Percentiles rank a stretch among this genome's conserved stretches.
Evolutionary conservation across 2,113 vertebrate species (phyloP).

Genomic region (Corydoras maculifer): DNA sequence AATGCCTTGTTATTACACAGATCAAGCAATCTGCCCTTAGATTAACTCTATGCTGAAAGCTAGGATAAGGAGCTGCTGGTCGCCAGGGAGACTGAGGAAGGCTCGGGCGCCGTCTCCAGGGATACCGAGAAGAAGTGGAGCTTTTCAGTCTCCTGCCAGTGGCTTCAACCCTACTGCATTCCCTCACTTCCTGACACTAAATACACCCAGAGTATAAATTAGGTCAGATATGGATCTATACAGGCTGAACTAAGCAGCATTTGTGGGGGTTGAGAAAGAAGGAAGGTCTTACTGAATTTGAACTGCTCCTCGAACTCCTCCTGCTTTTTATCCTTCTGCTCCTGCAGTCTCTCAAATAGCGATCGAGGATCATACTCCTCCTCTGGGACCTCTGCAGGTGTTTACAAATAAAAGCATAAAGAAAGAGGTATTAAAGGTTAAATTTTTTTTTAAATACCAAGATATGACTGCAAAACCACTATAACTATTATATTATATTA

Average conservation of each 20-base stretch:
- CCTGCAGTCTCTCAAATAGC: conserved; percentile 87
- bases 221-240: neutral
- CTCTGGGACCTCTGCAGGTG: conserved; percentile 81
- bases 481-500: no score
- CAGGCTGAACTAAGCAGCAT: neutral
- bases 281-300: conserved; percentile 87
- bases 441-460: neutral
- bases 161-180: conserved; percentile 24
- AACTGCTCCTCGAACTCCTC: conserved; percentile 96
- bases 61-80: conserved; percentile 32
- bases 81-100: conserved; percentile 42
- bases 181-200: conserved; percentile 1
- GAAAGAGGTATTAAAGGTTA: neutral
- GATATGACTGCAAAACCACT: neutral
- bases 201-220: conserved; percentile 17
- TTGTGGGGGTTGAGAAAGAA: neutral
- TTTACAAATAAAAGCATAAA: conserved; percentile 32
- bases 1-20: conserved; percentile 11
- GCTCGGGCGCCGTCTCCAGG: conserved; percentile 38
- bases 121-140: conserved; percentile 34
- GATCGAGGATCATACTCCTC: conserved; percentile 86
- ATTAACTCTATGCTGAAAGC: conserved; percentile 26
- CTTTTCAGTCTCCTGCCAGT: conserved; percentile 34
- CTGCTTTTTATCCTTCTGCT: conserved; percentile 97
- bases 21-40: conserved; percentile 30